Percentiles rank a stretch among this genome's conserved stretches.
phyloP scores from a whole-genome alignment of 2,113 vertebrate genomes.

The Semicossyphus pulcher region DNA sequence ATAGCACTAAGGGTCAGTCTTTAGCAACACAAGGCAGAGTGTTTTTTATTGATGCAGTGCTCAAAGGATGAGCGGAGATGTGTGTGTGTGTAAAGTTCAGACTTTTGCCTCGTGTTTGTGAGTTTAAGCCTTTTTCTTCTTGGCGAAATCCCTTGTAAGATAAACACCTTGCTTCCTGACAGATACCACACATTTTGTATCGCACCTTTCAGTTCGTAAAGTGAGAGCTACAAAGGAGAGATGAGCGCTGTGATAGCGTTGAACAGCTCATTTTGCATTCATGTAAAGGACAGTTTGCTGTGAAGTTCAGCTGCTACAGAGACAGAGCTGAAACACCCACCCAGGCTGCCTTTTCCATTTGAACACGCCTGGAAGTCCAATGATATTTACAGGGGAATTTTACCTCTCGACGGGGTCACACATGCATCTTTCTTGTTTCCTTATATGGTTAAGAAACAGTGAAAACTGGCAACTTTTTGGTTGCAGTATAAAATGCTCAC shows the following conservation, averaged over 20 bases:
- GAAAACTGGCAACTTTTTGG: slow-evolving; percentile 26
- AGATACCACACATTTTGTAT: slow-evolving; percentile 50
- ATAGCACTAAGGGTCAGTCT: slow-evolving; percentile 55
- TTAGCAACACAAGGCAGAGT: slow-evolving; percentile 45
- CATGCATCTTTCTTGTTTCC: slow-evolving; percentile 29
- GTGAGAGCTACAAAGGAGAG: slow-evolving; percentile 39
- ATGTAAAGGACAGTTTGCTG: slow-evolving; percentile 42
- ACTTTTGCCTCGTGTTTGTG: slow-evolving; percentile 32
- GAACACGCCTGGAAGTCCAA: slow-evolving; percentile 28
- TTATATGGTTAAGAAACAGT: slow-evolving; percentile 25
- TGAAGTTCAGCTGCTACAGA: slow-evolving; percentile 35
- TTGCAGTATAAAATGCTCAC: slow-evolving; percentile 48
- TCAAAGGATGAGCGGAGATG: slow-evolving; percentile 27
- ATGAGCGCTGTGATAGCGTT: slow-evolving; percentile 58
- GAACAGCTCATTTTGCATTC: slow-evolving; percentile 72
- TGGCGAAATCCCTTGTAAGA: slow-evolving; percentile 55
- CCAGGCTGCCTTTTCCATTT: slow-evolving; percentile 10
- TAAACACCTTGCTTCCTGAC: slow-evolving; percentile 57
- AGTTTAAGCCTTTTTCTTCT: slow-evolving; percentile 37
- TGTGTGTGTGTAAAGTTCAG: slow-evolving; percentile 39
- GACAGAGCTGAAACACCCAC: slow-evolving; percentile 26
- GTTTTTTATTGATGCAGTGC: slow-evolving; percentile 51
- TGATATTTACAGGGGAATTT: slow-evolving; percentile 24
- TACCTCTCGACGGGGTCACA: slow-evolving; percentile 27
- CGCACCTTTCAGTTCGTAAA: slow-evolving; percentile 11